These are phyloP conservation scores for Phoxinus dragarum DNA, from an alignment of 2,797 vertebrate genomes.

Conservation along the genomic window DNA sequence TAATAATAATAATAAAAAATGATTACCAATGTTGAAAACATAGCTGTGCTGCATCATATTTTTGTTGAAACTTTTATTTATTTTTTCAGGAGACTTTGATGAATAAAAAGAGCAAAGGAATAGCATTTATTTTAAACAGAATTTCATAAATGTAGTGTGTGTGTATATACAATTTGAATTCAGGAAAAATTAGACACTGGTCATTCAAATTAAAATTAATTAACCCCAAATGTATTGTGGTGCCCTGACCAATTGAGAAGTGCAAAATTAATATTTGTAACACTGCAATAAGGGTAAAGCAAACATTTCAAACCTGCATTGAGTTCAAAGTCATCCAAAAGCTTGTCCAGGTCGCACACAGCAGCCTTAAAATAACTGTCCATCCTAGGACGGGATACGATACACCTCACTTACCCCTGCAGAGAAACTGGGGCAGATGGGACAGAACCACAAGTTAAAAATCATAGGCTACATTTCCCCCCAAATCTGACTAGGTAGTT, in stretches of 20 bases:
- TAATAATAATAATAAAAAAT: too few species aligned
- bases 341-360: conserved; percentile 94
- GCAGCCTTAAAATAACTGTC: conserved; percentile 97
- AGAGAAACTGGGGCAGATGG: conserved; percentile 14
- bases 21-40: background rate
- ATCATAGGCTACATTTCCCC: background rate
- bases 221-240: background rate
- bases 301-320: conserved; percentile 83
- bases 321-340: conserved; percentile 97
- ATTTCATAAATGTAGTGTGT: background rate
- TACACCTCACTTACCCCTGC: conserved; percentile 51
- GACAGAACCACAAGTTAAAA: conserved; percentile 4
- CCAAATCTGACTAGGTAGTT: background rate
- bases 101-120: background rate
- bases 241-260: background rate
- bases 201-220: background rate
- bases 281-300: background rate
- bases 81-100: too few species aligned
- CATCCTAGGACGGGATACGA: conserved; percentile 79
- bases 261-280: background rate
- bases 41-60: background rate
- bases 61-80: background rate
- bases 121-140: background rate
- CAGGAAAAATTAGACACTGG: background rate
- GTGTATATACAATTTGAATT: background rate